Conservation (phyloP, 2,113 vertebrate genomes). For the Spheniscus mendiculus region DNA sequence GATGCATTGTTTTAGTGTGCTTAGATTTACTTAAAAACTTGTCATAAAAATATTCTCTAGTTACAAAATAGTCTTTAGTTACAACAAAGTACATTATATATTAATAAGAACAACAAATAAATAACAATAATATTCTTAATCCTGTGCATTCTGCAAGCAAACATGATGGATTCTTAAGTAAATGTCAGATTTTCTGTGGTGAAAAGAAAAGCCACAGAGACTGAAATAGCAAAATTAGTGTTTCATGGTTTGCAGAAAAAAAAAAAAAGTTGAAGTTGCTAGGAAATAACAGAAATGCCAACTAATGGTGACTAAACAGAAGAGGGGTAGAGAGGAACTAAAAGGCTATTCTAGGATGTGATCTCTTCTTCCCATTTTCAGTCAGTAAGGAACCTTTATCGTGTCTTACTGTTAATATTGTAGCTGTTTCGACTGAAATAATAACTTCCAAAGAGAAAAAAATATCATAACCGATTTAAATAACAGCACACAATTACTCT, state of each 20-base stretch:
- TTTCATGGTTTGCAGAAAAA: not conserved
- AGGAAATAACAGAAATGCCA: not conserved
- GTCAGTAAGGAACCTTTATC: not conserved
- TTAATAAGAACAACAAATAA: not conserved
- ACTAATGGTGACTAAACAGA: not conserved
- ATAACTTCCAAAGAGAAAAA: not conserved
- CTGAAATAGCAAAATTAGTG: not conserved
- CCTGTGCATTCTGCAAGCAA: not conserved
- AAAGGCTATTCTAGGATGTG: not conserved
- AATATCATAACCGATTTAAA: not conserved
- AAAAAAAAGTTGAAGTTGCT: not conserved
- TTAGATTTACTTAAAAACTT: slow-evolving; percentile 24
- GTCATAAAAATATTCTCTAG: not conserved
- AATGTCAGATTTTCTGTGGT: not conserved
- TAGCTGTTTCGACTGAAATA: slow-evolving; percentile 1
- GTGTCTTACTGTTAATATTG: not conserved
- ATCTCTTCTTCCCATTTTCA: not conserved
- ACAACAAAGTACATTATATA: not conserved
- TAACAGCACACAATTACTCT: slow-evolving; percentile 7
- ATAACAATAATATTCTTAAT: not conserved
- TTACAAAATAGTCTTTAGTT: not conserved
- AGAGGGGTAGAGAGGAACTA: not conserved
- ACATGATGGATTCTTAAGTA: not conserved
- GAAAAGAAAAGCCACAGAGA: not conserved
- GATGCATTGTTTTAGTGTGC: slow-evolving; percentile 40